Conservation (phyloP, 2,888 invertebrate species). For the Agrotis puta region DNA sequence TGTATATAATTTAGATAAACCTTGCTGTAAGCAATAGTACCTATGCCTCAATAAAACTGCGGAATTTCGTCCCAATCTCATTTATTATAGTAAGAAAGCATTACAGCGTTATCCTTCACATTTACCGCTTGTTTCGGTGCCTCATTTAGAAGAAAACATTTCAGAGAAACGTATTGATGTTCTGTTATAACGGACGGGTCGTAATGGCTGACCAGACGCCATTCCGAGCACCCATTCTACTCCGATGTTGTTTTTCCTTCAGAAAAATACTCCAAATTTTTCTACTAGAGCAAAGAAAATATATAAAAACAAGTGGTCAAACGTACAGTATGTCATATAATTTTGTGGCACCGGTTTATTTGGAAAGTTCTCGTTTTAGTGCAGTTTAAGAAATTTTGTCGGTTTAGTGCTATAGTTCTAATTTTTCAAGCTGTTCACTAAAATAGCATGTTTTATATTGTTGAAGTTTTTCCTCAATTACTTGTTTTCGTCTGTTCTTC, state of each 20-base stretch:
- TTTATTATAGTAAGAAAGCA: conserved; percentile 33
- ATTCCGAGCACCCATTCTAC: conserved; percentile 58
- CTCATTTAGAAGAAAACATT: conserved; percentile 52
- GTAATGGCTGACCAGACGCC: conserved; percentile 68
- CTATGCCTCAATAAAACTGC: conserved; percentile 8
- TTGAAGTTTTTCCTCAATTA: conserved; percentile 17
- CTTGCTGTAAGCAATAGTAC: not conserved
- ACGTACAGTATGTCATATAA: conserved; percentile 62
- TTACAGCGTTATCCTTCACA: conserved; percentile 40
- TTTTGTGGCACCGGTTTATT: conserved; percentile 59
- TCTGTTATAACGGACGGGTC: conserved; percentile 62
- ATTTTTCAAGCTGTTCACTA: conserved; percentile 40
- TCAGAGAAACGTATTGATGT: conserved; percentile 61
- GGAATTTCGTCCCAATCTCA: conserved; percentile 31
- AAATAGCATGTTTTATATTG: conserved; percentile 28
- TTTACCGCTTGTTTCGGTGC: conserved; percentile 50
- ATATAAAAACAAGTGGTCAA: conserved; percentile 60
- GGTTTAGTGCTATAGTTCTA: conserved; percentile 41
- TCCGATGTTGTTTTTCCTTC: conserved; percentile 63
- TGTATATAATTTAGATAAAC: not conserved
- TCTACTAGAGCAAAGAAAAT: conserved; percentile 47
- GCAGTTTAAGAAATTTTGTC: conserved; percentile 58
- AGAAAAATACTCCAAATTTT: conserved; percentile 51
- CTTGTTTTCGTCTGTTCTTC: conserved; percentile 14
- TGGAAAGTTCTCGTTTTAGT: conserved; percentile 47